Conservation (phyloP, 2,797 vertebrate species). For the Malurus leucopterus region DNA sequence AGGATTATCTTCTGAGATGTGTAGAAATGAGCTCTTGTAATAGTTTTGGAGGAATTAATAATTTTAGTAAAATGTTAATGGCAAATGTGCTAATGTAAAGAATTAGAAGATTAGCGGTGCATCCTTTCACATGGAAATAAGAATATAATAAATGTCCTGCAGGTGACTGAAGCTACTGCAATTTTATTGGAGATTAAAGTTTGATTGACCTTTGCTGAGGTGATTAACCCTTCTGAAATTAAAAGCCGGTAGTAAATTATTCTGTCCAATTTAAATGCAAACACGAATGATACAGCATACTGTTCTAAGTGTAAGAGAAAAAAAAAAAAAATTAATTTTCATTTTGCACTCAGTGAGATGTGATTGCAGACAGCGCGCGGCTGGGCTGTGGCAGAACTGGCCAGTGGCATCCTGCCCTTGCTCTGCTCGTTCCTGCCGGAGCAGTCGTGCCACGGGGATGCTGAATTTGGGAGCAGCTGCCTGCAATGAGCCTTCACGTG, state of each 20-base stretch:
- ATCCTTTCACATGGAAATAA: conserved; percentile 71
- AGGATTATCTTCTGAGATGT: conserved; percentile 72
- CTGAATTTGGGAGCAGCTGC: neutral
- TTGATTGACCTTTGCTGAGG: conserved; percentile 75
- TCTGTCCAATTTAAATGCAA: conserved; percentile 77
- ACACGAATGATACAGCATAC: conserved; percentile 23
- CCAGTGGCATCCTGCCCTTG: conserved; percentile 21
- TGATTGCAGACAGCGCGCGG: conserved; percentile 40
- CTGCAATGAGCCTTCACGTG: neutral
- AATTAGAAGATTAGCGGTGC: conserved; percentile 67
- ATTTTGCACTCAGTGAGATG: conserved; percentile 54
- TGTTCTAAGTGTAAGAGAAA: conserved; percentile 57
- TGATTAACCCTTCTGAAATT: conserved; percentile 79
- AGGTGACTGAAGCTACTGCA: conserved; percentile 68
- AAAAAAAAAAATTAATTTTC: conserved; percentile 67
- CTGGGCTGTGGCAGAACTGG: neutral
- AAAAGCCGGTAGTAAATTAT: conserved; percentile 72
- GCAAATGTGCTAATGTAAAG: conserved; percentile 67
- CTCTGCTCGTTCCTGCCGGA: neutral
- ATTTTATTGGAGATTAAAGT: conserved; percentile 79
- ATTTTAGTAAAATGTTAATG: conserved; percentile 70
- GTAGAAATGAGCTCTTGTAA: conserved; percentile 69
- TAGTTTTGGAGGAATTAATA: conserved; percentile 72
- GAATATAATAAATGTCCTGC: conserved; percentile 72
- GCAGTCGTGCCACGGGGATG: neutral